Conservation (phyloP, 2,888 invertebrate species). For the Aleiodes testaceus region DNA sequence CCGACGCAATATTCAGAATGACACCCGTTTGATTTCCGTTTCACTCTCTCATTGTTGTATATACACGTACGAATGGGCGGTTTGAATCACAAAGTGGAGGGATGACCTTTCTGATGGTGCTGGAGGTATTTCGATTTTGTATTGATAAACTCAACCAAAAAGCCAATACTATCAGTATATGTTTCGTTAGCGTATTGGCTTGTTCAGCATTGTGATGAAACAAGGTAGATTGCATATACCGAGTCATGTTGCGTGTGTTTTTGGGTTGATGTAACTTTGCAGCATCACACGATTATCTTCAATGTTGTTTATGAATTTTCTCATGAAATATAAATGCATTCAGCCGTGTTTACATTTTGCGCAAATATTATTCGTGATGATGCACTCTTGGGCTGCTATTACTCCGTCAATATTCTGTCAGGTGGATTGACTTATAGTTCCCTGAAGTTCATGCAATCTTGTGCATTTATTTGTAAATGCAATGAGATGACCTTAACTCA, state of each 20-base stretch:
- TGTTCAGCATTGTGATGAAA: slow-evolving; percentile 58
- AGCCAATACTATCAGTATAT: slow-evolving; percentile 14
- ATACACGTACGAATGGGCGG: background rate
- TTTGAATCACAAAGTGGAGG: slow-evolving; percentile 15
- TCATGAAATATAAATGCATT: slow-evolving; percentile 1
- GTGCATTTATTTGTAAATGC: slow-evolving; percentile 4
- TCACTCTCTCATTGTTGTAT: slow-evolving; percentile 10
- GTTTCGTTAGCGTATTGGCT: slow-evolving; percentile 20
- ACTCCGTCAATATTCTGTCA: slow-evolving; percentile 13
- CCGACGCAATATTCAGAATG: slow-evolving; percentile 25
- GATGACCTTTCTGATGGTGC: slow-evolving; percentile 22
- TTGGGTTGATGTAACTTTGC: slow-evolving; percentile 49
- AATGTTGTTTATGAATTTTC: background rate
- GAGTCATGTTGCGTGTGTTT: slow-evolving; percentile 45
- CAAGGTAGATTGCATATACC: slow-evolving; percentile 56
- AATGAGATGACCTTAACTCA: slow-evolving; percentile 4
- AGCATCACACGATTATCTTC: no score
- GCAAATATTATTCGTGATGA: background rate
- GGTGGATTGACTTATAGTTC: slow-evolving; percentile 9
- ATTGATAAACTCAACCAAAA: slow-evolving; percentile 15
- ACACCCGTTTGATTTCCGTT: slow-evolving; percentile 27
- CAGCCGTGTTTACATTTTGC: no score
- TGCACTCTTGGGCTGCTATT: no score
- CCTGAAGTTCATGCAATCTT: slow-evolving; percentile 1
- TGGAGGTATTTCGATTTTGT: slow-evolving; percentile 14